Base-by-base conservation (phyloP, 2,888 invertebrate species). In the Heteromurus nitidus region DNA sequence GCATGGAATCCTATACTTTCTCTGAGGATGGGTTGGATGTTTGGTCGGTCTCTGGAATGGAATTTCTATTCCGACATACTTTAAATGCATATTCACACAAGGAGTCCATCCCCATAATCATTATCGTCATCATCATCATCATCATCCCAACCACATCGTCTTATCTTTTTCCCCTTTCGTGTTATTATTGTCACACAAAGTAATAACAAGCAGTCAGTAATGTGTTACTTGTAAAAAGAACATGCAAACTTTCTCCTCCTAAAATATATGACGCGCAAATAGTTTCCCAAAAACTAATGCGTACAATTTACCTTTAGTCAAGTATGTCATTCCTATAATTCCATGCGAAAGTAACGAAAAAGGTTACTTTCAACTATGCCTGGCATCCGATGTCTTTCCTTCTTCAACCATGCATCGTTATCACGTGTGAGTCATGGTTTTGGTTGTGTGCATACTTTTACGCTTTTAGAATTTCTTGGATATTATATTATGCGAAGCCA, bases 41-140 rank as follows among this genome's bases (percentile, higher is more conserved):
- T 64, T 1, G 36, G 13, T n/a, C n/a, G n/a, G n/a, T 36, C 3
- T 50, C 26, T 70, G 22, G 44, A 72, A 80, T 73, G 80, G 73
- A 80, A 80, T 80, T 80, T 50, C 67, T 72, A 58, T 70, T 79
- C 72, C 60, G 13, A 16, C 72, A 79, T 79, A 65, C 22, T 79
- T 72, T 65, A 72, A 70, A 79, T 79, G 72, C 79, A 79, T 79
- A 42, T 65, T 72, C 70, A 58, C 60, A 60, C 60, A 60, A 24
- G 20, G 44, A 44, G 20, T 55, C 28, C 76, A 60, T 22, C 50
- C 55, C 55, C 58, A 75, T 75, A 55, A 68, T 30, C 50, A 24
- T 65, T 55, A 22, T 55, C 7, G 50, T 75, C 67, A 68, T 75
- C 67, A 16, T 77, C 69, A 42, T 70, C 69, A 60, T 76, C 47